A percentile compares a stretch with the other conserved stretches of the same genome.
These are phyloP conservation scores for Rhinolophus sinicus DNA, from an alignment of 2,113 vertebrate species.

Conservation along the genomic window DNA sequence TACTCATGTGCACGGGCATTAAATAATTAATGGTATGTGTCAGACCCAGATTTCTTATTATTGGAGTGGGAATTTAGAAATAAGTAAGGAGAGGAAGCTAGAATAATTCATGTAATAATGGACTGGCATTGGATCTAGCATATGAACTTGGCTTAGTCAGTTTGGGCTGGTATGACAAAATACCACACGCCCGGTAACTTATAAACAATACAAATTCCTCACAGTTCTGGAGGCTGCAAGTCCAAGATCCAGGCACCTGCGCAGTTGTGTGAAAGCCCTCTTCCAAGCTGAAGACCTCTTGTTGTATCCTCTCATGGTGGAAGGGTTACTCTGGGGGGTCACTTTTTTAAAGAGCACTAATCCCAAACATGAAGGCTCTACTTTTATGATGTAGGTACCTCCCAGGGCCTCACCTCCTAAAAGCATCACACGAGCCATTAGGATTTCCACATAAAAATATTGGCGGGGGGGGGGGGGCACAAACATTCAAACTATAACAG, in stretches of 20 bases:
- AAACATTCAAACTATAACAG: not conserved
- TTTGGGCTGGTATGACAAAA: not conserved
- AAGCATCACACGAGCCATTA: not conserved
- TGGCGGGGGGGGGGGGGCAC: not conserved
- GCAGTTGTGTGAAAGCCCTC: not conserved
- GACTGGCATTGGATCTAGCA: not conserved
- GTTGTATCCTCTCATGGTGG: not conserved
- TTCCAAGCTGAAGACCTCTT: not conserved
- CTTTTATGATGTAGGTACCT: not conserved
- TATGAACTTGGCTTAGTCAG: not conserved
- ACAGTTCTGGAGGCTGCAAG: not conserved
- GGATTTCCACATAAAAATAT: not conserved
- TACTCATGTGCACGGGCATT: not conserved
- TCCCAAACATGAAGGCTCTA: not conserved
- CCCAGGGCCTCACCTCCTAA: not conserved
- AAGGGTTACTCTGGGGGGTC: not conserved
- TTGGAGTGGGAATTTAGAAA: not conserved
- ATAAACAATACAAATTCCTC: not conserved
- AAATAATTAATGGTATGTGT: not conserved
- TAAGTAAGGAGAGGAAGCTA: not conserved
- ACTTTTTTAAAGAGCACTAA: not conserved
- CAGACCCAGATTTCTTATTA: not conserved
- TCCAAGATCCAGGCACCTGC: not conserved
- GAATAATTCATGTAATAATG: not conserved
- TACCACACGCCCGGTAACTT: not conserved